These are phyloP conservation scores for Melinaea menophilus DNA, from an alignment of 2,888 invertebrate genomes.

Conservation along the genomic window DNA sequence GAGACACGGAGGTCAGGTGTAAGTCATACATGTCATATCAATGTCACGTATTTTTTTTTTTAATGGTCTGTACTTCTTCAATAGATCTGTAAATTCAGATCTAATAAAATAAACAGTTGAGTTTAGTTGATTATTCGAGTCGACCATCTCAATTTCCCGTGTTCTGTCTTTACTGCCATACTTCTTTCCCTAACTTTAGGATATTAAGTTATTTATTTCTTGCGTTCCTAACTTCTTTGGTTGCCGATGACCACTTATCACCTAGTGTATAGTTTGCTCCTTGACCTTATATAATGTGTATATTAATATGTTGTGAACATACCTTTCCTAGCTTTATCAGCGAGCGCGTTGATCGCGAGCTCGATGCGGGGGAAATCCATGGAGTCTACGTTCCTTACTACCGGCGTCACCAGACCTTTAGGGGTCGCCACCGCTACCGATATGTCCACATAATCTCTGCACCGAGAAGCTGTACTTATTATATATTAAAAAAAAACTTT, in stretches of 20 bases:
- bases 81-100: too few species aligned
- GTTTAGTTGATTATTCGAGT: too few species aligned
- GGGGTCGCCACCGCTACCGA: slow-evolving; percentile 99
- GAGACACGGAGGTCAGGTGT: slow-evolving; percentile 16
- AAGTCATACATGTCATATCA: not conserved
- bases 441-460: slow-evolving; percentile 96
- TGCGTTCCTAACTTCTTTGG: not conserved
- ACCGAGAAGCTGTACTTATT: not conserved
- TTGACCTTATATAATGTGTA: too few species aligned
- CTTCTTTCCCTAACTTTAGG: too few species aligned
- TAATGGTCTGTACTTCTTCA: too few species aligned
- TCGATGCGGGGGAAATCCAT: slow-evolving; percentile 99
- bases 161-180: too few species aligned
- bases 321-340: slow-evolving; percentile 94
- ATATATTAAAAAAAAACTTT: too few species aligned
- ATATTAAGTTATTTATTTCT: too few species aligned
- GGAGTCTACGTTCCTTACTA: slow-evolving; percentile 93
- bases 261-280: not conserved
- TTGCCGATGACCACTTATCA: not conserved
- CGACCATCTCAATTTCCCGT: too few species aligned
- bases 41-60: too few species aligned
- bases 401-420: slow-evolving; percentile 98
- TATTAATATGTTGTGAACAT: not conserved
- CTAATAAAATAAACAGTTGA: too few species aligned
- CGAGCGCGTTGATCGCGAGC: slow-evolving; percentile 87